phyloP scores from a whole-genome alignment of 2,797 vertebrate species.

The Myotis findleyi region DNA sequence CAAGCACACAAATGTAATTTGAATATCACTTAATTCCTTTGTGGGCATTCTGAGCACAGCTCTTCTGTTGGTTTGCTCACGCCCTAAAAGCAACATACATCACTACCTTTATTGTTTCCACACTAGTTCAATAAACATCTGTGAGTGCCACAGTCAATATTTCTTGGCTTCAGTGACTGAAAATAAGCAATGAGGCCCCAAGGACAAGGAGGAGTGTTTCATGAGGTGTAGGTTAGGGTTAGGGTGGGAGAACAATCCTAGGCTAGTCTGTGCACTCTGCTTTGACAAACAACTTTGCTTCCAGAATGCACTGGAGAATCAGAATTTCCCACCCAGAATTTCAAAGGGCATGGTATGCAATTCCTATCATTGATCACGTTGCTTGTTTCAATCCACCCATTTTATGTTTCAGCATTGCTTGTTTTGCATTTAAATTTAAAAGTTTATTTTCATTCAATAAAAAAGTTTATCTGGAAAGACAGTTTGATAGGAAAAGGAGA shows the following conservation, averaged over 20 bases:
- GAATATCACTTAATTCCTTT: neutral
- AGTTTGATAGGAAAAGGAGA: neutral
- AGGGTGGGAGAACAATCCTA: neutral
- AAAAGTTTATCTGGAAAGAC: neutral
- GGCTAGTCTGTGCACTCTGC: no score
- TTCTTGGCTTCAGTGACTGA: neutral
- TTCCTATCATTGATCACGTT: neutral
- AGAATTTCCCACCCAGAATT: neutral
- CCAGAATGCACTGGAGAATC: neutral
- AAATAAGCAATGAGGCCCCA: neutral
- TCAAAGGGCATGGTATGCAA: no score
- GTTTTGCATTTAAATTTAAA: neutral
- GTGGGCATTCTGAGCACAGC: neutral
- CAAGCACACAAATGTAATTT: neutral
- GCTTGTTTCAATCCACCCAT: neutral
- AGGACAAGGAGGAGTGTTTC: neutral
- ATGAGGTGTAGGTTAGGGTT: neutral
- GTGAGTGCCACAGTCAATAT: neutral
- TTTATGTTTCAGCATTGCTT: neutral
- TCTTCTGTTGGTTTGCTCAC: neutral
- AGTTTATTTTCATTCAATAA: neutral
- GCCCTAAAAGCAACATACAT: neutral
- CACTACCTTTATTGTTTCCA: neutral
- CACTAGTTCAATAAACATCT: neutral
- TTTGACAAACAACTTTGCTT: neutral